These are phyloP conservation scores for Cichlasoma orientale DNA, from an alignment of 2,797 vertebrate genomes.

Conservation along the genomic window DNA sequence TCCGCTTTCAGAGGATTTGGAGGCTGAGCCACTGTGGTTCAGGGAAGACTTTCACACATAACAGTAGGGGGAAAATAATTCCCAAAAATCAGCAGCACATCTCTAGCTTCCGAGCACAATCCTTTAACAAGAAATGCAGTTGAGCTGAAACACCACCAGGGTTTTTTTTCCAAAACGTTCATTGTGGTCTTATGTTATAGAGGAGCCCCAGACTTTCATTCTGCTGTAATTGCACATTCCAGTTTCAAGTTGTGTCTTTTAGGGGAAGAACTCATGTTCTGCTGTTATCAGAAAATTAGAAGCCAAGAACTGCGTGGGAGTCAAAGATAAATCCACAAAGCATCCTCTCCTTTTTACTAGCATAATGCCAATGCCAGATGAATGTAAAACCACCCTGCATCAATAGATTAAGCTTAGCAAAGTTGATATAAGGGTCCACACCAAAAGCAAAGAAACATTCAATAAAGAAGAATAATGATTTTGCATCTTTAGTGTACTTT, in stretches of 20 bases:
- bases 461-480: constrained; percentile 12
- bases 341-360: constrained; percentile 65
- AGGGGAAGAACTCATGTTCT: constrained; percentile 65
- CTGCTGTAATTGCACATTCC: constrained; percentile 76
- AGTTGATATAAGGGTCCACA: constrained; percentile 54
- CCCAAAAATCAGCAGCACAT: constrained; percentile 61
- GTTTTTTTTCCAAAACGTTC: constrained; percentile 5
- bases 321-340: constrained; percentile 79
- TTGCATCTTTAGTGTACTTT: constrained; percentile 32
- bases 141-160: constrained; percentile 46
- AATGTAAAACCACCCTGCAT: constrained; percentile 76
- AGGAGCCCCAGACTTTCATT: constrained; percentile 61
- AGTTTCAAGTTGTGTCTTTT: constrained; percentile 78
- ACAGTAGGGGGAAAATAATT: constrained; percentile 54
- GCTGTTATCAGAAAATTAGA: constrained; percentile 86
- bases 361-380: constrained; percentile 75
- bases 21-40: constrained; percentile 62
- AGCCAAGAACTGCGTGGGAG: constrained; percentile 77
- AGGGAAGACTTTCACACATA: constrained; percentile 53
- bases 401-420: constrained; percentile 71
- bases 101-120: constrained; percentile 45
- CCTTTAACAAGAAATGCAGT: constrained; percentile 55
- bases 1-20: constrained; percentile 65
- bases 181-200: constrained; percentile 48
- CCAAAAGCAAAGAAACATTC: constrained; percentile 36